Percentiles rank a stretch among this genome's conserved stretches.
Evolutionary conservation across 2,888 invertebrate species (phyloP).

Genomic region (Odontothrips loti): DNA sequence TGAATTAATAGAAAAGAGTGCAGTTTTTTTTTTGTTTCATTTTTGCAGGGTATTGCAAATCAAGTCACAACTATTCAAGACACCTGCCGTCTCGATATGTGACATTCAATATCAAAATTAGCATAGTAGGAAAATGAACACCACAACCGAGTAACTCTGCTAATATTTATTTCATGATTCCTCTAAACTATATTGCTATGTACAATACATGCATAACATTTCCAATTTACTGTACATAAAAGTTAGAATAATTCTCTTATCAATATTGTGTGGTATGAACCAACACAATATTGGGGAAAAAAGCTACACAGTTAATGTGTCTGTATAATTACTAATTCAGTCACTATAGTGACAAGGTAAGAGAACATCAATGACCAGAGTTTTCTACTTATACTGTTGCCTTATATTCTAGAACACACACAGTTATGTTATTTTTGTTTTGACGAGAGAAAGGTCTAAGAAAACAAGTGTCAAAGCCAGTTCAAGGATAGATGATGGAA

Average conservation of each 20-base stretch:
- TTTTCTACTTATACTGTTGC: neutral
- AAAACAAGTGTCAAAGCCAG: neutral
- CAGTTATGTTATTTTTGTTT: neutral
- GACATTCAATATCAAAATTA: no score
- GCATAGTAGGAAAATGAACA: no score
- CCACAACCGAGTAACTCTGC: neutral
- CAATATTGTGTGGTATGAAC: neutral
- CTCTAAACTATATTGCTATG: conserved; percentile 13
- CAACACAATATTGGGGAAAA: neutral
- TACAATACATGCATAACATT: conserved; percentile 23
- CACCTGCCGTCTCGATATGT: no score
- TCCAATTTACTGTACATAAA: conserved; percentile 13
- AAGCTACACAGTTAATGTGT: neutral
- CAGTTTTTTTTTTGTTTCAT: no score
- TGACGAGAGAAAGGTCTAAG: neutral
- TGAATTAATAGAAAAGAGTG: no score
- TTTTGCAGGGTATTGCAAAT: no score
- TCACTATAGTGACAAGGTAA: conserved; percentile 8
- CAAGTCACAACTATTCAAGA: no score
- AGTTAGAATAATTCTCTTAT: neutral
- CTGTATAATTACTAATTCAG: neutral
- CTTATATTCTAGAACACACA: conserved; percentile 7
- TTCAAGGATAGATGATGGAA: neutral
- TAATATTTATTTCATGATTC: conserved; percentile 7
- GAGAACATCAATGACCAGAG: conserved; percentile 18